Percentiles rank a stretch among this genome's conserved stretches.
phyloP scores from a whole-genome alignment of 1,140 invertebrate genomes.

The Papilio dardanus region DNA sequence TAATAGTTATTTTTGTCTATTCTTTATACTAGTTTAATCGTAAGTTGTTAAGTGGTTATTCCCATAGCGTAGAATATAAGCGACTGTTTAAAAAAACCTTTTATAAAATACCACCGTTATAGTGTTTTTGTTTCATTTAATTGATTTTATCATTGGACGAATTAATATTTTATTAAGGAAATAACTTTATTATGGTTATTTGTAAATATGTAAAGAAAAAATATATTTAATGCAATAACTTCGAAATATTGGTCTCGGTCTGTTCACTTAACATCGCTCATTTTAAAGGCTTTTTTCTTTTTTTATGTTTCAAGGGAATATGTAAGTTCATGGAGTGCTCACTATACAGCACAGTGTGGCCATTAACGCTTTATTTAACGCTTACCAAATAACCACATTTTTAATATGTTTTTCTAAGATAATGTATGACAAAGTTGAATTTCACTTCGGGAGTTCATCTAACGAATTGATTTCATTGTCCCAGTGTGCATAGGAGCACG shows the following conservation, averaged over 20 bases:
- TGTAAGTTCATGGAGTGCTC: constrained; percentile 3
- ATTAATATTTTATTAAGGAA: too few species aligned
- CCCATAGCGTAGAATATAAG: not conserved
- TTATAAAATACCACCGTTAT: too few species aligned
- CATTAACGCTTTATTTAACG: constrained; percentile 27
- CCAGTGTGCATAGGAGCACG: constrained; percentile 18
- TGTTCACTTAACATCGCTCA: not conserved
- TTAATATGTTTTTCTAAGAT: not conserved
- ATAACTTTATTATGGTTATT: not conserved
- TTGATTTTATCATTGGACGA: too few species aligned
- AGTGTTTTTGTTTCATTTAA: not conserved
- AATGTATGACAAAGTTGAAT: not conserved
- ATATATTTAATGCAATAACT: too few species aligned
- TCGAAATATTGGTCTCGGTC: too few species aligned
- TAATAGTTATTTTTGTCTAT: not conserved
- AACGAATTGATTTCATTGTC: constrained; percentile 4
- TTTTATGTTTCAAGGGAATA: not conserved
- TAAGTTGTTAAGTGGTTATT: not conserved
- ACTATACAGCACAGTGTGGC: constrained; percentile 19
- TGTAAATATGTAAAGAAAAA: not conserved
- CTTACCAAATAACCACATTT: not conserved
- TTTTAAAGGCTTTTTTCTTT: constrained; percentile 10
- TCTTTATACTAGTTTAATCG: not conserved
- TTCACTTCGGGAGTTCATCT: not conserved
- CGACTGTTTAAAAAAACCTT: too few species aligned